Percentiles rank a stretch among this genome's conserved stretches.
Evolutionary conservation across 2,888 invertebrate species (phyloP).

Genomic region (Dioctria linearis): DNA sequence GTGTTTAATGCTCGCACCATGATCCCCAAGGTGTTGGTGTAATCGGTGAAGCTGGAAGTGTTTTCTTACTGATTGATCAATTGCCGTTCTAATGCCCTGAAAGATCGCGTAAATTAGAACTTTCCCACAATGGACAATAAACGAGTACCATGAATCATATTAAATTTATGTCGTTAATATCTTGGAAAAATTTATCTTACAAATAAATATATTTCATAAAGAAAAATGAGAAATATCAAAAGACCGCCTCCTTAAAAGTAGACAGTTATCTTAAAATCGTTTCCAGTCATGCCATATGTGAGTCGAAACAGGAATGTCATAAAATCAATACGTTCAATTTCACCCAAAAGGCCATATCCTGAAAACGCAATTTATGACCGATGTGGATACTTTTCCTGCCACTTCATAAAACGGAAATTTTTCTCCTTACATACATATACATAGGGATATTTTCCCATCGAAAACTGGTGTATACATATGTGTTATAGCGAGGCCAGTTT

Average conservation of each 20-base stretch:
- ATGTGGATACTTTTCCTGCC: constrained; percentile 39
- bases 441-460: neutral
- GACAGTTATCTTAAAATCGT: neutral
- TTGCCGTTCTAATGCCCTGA: too few species aligned
- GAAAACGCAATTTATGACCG: constrained; percentile 28
- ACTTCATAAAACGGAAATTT: constrained; percentile 51
- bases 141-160: too few species aligned
- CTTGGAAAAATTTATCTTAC: too few species aligned
- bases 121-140: too few species aligned
- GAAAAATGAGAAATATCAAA: too few species aligned
- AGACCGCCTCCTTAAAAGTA: neutral
- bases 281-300: neutral
- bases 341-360: constrained; percentile 24
- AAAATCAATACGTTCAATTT: constrained; percentile 51
- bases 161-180: too few species aligned
- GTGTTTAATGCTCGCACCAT: too few species aligned
- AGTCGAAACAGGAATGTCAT: constrained; percentile 10
- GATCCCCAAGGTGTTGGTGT: too few species aligned
- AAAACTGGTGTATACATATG: neutral
- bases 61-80: too few species aligned
- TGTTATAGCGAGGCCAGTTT: neutral
- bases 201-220: too few species aligned
- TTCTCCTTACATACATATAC: constrained; percentile 31
- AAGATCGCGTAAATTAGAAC: too few species aligned
- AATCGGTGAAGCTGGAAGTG: too few species aligned